phyloP scores from a whole-genome alignment of 2,888 invertebrate species.

The Drosophila sordidula region DNA sequence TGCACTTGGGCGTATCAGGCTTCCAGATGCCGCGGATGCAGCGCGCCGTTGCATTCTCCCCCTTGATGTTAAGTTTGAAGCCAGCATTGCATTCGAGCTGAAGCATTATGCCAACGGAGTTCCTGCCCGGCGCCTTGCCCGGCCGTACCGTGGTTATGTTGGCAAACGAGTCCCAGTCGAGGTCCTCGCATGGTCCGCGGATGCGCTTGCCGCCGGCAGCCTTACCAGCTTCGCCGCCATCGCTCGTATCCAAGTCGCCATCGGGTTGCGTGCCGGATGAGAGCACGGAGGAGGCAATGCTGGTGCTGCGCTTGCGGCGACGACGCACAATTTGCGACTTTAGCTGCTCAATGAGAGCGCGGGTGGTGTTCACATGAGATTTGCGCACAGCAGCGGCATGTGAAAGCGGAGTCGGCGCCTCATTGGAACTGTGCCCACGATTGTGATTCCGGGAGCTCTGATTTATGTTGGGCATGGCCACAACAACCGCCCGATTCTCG shows the following conservation, averaged over 20 bases:
- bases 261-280: constrained; percentile 47
- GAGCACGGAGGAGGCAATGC: constrained; percentile 38
- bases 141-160: constrained; percentile 89
- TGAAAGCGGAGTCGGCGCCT: constrained; percentile 27
- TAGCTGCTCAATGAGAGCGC: constrained; percentile 74
- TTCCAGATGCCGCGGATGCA: constrained; percentile 95
- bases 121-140: constrained; percentile 89
- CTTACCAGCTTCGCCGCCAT: constrained; percentile 61
- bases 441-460: constrained; percentile 56
- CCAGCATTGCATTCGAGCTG: constrained; percentile 92
- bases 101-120: constrained; percentile 91
- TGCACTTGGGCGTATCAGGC: constrained; percentile 92
- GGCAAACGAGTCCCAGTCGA: constrained; percentile 82
- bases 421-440: constrained; percentile 36
- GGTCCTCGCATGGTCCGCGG: constrained; percentile 88
- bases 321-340: constrained; percentile 82
- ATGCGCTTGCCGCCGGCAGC: constrained; percentile 69
- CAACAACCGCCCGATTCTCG: constrained; percentile 40
- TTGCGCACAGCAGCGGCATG: constrained; percentile 11
- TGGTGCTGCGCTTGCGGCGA: constrained; percentile 70
- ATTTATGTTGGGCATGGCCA: constrained; percentile 75
- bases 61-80: constrained; percentile 90
- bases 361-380: constrained; percentile 36
- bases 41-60: constrained; percentile 90
- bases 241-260: constrained; percentile 66